Conservation (phyloP, 1,140 invertebrate genomes). For the Potamilus streckersoni region DNA sequence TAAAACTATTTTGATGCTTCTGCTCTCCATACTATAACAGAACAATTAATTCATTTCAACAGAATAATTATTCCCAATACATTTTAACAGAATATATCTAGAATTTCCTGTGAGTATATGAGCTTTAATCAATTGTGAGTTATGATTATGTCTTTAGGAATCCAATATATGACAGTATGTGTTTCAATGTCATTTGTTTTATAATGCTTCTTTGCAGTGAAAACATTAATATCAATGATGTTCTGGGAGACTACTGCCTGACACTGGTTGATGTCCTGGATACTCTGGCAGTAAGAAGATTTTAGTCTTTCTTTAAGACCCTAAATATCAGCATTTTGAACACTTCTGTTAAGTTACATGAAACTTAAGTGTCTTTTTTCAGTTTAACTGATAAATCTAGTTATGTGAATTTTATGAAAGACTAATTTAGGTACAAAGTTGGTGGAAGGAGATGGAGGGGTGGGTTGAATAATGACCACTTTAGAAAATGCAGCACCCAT, state of each 20-base stretch:
- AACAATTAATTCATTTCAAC: no score
- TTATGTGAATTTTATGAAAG: no score
- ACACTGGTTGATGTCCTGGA: conserved; percentile 73
- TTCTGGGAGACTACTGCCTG: conserved; percentile 76
- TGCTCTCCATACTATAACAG: no score
- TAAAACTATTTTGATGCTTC: not conserved
- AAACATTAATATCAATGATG: conserved; percentile 82
- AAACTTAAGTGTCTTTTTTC: no score
- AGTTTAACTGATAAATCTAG: no score
- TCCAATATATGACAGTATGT: not conserved
- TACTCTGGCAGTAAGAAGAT: conserved; percentile 69
- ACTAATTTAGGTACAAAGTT: no score
- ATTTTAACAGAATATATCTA: not conserved
- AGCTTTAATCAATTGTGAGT: not conserved
- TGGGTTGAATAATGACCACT: no score
- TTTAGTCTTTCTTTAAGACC: not conserved
- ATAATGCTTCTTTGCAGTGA: conserved; percentile 66
- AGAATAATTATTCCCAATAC: no score
- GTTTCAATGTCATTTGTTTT: not conserved
- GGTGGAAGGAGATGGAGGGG: no score
- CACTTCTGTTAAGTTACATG: no score
- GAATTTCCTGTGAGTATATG: not conserved
- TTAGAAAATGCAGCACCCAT: no score
- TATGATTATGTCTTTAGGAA: not conserved
- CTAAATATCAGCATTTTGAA: no score